phyloP scores from a whole-genome alignment of 2,888 invertebrate genomes.

The Callosobruchus maculatus region DNA sequence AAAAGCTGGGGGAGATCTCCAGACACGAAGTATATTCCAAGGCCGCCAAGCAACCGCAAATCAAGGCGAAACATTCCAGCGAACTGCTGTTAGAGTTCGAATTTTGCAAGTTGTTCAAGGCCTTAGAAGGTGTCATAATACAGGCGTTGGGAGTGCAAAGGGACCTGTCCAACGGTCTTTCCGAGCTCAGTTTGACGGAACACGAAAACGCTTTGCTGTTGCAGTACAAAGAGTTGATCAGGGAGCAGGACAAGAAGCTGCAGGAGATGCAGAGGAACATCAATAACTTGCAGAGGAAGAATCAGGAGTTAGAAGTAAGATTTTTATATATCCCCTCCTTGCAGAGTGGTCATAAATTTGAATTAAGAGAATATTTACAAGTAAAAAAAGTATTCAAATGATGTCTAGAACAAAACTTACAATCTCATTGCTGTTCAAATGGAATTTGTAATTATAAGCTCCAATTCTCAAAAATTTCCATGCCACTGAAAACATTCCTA shows the following conservation, averaged over 20 bases:
- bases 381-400: too few relatives aligned
- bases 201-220: constrained; percentile 55
- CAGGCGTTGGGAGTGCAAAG: constrained; percentile 45
- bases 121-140: constrained; percentile 56
- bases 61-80: constrained; percentile 66
- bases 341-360: too few relatives aligned
- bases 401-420: too few relatives aligned
- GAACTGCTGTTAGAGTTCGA: constrained; percentile 92
- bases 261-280: constrained; percentile 51
- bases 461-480: too few relatives aligned
- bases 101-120: constrained; percentile 89
- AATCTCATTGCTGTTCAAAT: too few relatives aligned
- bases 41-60: constrained; percentile 91
- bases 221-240: constrained; percentile 87
- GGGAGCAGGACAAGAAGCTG: constrained; percentile 78
- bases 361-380: too few relatives aligned
- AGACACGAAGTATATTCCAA: constrained; percentile 88
- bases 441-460: too few relatives aligned
- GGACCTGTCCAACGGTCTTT: constrained; percentile 51
- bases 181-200: constrained; percentile 51
- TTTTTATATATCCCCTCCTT: background rate
- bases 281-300: constrained; percentile 38
- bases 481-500: too few relatives aligned
- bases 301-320: constrained; percentile 47
- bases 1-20: constrained; percentile 80